Evolutionary conservation across 2,888 invertebrate species (phyloP).

Genomic region (Polymixis lichenea): DNA sequence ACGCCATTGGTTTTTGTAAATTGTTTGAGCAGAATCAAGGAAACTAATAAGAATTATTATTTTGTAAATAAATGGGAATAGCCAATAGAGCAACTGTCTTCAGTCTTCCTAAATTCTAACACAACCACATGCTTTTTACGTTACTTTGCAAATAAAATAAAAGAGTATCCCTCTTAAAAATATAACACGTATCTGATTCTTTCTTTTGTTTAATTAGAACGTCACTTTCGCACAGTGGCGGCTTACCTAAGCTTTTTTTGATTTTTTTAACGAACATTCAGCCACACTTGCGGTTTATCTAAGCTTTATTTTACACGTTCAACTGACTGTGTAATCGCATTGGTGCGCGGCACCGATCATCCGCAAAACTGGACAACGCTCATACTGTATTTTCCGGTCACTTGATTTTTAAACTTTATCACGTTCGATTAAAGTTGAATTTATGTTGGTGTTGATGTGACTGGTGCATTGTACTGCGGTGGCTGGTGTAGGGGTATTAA

Average conservation of each 20-base stretch:
- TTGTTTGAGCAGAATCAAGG: background rate
- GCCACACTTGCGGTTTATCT: slow-evolving; percentile 36
- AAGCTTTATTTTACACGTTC: slow-evolving; percentile 72
- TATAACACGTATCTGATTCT: background rate
- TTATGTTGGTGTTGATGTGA: slow-evolving; percentile 17
- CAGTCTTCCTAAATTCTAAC: slow-evolving; percentile 2
- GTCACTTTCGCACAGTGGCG: background rate
- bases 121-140: background rate
- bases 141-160: background rate
- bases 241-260: slow-evolving; percentile 38
- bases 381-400: slow-evolving; percentile 40
- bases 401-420: slow-evolving; percentile 39
- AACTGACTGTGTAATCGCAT: slow-evolving; percentile 76
- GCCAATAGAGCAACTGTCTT: background rate
- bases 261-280: slow-evolving; percentile 23
- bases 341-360: slow-evolving; percentile 72
- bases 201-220: background rate
- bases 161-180: background rate
- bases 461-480: slow-evolving; percentile 55
- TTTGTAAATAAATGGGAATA: slow-evolving; percentile 12
- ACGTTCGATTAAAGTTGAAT: background rate
- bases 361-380: slow-evolving; percentile 65
- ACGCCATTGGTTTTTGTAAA: slow-evolving; percentile 4
- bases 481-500: slow-evolving; percentile 58
- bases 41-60: too few relatives aligned